Conservation (phyloP, 2,113 vertebrate genomes). For the Hiodon tergisus region DNA sequence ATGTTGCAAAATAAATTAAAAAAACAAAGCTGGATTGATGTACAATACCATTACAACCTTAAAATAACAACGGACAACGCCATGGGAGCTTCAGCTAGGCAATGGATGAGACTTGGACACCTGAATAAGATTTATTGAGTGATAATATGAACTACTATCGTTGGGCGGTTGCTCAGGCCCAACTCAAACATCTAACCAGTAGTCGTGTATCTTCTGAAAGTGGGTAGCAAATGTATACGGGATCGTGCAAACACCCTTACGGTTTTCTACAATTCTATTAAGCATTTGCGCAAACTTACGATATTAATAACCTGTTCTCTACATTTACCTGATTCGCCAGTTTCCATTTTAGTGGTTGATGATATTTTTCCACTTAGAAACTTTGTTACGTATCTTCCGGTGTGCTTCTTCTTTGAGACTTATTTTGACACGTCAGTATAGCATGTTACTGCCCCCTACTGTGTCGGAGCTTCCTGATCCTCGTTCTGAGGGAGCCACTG, state of each 20-base stretch:
- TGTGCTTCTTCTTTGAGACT: background rate
- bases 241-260: background rate
- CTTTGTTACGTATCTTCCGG: background rate
- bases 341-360: conserved; percentile 45
- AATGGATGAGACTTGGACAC: background rate
- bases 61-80: too few relatives aligned
- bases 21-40: too few relatives aligned
- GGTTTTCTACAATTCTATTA: background rate
- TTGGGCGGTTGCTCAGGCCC: background rate
- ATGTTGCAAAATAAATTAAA: too few relatives aligned
- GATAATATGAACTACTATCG: background rate
- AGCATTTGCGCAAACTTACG: background rate
- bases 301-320: background rate
- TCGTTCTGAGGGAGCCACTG: too few relatives aligned
- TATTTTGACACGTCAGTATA: background rate
- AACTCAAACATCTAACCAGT: background rate
- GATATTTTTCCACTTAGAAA: conserved; percentile 19
- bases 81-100: too few relatives aligned
- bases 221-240: too few relatives aligned
- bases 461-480: background rate
- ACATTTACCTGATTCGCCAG: conserved; percentile 47
- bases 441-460: background rate
- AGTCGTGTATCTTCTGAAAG: too few relatives aligned
- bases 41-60: too few relatives aligned
- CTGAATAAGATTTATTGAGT: background rate